Conservation (phyloP, 2,888 invertebrate genomes). For the Aquatica leii region DNA sequence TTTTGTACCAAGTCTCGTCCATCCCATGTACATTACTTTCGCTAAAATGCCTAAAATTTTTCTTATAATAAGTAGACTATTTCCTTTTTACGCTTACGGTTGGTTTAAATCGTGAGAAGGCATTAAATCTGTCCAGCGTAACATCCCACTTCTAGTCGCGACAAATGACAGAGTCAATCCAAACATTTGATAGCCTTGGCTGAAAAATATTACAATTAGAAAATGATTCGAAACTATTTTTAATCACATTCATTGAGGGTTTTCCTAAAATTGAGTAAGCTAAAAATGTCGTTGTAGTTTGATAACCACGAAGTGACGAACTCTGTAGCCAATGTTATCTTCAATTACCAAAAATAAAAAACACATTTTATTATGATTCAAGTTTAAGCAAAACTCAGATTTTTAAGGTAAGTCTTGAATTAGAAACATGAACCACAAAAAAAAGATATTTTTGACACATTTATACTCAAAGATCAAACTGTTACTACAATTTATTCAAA, state of each 20-base stretch:
- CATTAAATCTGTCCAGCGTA: slow-evolving; percentile 85
- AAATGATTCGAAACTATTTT: no score
- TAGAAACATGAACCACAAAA: no score
- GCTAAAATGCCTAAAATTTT: slow-evolving; percentile 76
- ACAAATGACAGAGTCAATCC: slow-evolving; percentile 86
- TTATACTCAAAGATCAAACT: no score
- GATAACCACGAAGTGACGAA: no score
- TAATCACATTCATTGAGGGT: not conserved
- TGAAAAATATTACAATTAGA: slow-evolving; percentile 64
- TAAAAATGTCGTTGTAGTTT: no score
- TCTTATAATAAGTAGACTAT: not conserved
- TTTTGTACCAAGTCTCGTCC: slow-evolving; percentile 89
- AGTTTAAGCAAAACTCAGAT: no score
- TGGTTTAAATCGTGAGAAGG: slow-evolving; percentile 66
- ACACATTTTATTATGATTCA: no score
- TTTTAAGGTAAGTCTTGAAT: no score
- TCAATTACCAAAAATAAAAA: no score
- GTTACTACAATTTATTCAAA: no score
- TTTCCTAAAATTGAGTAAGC: slow-evolving; percentile 5
- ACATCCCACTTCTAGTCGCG: slow-evolving; percentile 87
- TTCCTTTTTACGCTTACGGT: slow-evolving; percentile 66
- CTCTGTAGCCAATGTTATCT: no score
- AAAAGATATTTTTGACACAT: no score
- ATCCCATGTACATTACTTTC: slow-evolving; percentile 81
- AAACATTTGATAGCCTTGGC: slow-evolving; percentile 89